Evolutionary conservation across 2,888 invertebrate genomes (phyloP).

Genomic region (Villa cingulata): DNA sequence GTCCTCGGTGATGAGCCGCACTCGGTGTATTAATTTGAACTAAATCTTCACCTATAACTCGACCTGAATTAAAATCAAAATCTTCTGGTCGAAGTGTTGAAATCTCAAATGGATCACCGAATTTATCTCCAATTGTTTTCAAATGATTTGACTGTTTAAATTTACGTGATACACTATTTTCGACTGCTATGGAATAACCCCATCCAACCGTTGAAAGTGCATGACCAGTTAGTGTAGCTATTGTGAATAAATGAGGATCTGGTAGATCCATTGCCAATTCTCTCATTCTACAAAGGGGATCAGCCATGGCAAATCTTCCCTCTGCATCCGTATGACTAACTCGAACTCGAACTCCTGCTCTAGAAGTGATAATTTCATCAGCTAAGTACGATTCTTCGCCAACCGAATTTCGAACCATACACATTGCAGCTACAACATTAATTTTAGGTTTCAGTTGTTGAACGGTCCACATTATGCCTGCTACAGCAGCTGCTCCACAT

Average conservation of each 20-base stretch:
- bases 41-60: conserved; percentile 71
- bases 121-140: conserved; percentile 28
- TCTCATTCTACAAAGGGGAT: conserved; percentile 64
- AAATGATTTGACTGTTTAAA: conserved; percentile 35
- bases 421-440: conserved; percentile 68
- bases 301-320: conserved; percentile 86
- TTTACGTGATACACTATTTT: conserved; percentile 58
- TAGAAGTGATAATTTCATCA: conserved; percentile 76
- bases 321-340: conserved; percentile 93
- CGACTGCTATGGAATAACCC: conserved; percentile 63
- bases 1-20: too few species aligned
- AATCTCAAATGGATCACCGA: conserved; percentile 65
- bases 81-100: conserved; percentile 63
- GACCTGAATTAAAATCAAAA: conserved; percentile 49
- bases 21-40: conserved; percentile 60
- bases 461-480: conserved; percentile 77
- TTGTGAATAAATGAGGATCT: conserved; percentile 74
- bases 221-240: conserved; percentile 85
- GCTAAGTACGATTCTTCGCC: conserved; percentile 79
- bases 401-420: conserved; percentile 80
- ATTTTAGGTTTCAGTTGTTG: conserved; percentile 46
- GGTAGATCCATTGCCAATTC: conserved; percentile 50
- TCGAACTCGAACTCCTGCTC: conserved; percentile 71
- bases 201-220: conserved; percentile 53
- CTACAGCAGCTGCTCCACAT: conserved; percentile 85